Percentiles rank a stretch among this genome's conserved stretches.
phyloP scores from a whole-genome alignment of 2,888 invertebrate genomes.

The Busseola fusca region DNA sequence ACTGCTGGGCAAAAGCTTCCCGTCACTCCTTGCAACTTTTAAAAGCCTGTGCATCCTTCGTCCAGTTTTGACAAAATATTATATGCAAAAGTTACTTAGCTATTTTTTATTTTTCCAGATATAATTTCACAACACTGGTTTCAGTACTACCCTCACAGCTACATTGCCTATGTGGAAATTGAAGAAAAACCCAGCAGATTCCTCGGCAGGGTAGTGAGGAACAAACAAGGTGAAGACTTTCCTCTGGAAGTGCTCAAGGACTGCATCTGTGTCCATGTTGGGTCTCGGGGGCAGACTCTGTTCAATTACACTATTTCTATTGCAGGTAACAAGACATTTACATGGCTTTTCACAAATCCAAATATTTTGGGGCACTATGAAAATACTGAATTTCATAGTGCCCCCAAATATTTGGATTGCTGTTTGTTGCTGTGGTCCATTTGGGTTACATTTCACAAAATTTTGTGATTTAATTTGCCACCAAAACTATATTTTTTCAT shows the following conservation, averaged over 20 bases:
- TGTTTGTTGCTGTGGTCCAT: not conserved
- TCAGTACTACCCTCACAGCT: conserved; percentile 73
- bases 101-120: conserved; percentile 67
- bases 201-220: conserved; percentile 75
- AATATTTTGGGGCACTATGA: too few relatives aligned
- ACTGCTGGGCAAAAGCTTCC: too few relatives aligned
- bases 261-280: conserved; percentile 91
- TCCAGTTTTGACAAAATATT: not conserved
- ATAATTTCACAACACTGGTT: conserved; percentile 74
- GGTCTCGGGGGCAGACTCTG: conserved; percentile 90
- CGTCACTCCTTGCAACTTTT: too few relatives aligned
- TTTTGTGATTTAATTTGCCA: not conserved
- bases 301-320: conserved; percentile 90
- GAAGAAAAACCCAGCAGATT: conserved; percentile 72
- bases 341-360: not conserved
- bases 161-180: conserved; percentile 74
- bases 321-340: conserved; percentile 70
- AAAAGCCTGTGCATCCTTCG: too few relatives aligned
- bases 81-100: not conserved
- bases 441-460: not conserved
- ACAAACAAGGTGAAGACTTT: conserved; percentile 65
- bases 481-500: not conserved
- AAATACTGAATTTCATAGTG: not conserved
- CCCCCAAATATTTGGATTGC: not conserved
- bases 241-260: conserved; percentile 80